These are phyloP conservation scores for Thomomys bottae DNA, from an alignment of 2,113 vertebrate species.

Conservation along the genomic window DNA sequence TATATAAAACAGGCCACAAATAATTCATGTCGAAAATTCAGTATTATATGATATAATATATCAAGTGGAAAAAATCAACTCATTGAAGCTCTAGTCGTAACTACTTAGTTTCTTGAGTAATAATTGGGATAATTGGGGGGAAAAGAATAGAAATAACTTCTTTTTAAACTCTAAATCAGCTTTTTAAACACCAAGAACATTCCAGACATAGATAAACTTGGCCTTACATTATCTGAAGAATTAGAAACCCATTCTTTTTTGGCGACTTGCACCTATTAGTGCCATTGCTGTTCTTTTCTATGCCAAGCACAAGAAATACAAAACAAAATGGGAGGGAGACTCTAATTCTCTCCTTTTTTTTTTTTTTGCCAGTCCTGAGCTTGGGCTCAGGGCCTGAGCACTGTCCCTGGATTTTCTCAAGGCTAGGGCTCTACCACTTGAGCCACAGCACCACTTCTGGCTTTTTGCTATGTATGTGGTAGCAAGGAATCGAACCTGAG, in stretches of 20 bases:
- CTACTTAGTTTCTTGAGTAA: not conserved
- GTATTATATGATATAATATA: conserved; percentile 1
- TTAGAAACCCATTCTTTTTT: conserved; percentile 29
- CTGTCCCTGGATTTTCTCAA: too few relatives aligned
- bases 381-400: too few relatives aligned
- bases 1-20: conserved; percentile 57
- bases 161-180: conserved; percentile 32
- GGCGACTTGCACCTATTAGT: not conserved
- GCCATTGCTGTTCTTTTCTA: not conserved
- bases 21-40: conserved; percentile 51
- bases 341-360: too few relatives aligned
- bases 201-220: not conserved
- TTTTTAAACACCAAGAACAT: conserved; percentile 41
- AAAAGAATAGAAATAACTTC: not conserved
- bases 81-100: not conserved
- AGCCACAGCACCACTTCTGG: too few relatives aligned
- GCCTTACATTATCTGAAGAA: not conserved
- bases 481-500: too few relatives aligned
- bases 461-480: too few relatives aligned
- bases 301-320: not conserved
- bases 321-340: too few relatives aligned
- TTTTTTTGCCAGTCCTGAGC: too few relatives aligned
- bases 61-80: not conserved
- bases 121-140: not conserved
- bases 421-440: too few relatives aligned